Percentiles rank a stretch among this genome's conserved stretches.
phyloP scores from a whole-genome alignment of 1,140 invertebrate species.

The Eubasilissa regina region DNA sequence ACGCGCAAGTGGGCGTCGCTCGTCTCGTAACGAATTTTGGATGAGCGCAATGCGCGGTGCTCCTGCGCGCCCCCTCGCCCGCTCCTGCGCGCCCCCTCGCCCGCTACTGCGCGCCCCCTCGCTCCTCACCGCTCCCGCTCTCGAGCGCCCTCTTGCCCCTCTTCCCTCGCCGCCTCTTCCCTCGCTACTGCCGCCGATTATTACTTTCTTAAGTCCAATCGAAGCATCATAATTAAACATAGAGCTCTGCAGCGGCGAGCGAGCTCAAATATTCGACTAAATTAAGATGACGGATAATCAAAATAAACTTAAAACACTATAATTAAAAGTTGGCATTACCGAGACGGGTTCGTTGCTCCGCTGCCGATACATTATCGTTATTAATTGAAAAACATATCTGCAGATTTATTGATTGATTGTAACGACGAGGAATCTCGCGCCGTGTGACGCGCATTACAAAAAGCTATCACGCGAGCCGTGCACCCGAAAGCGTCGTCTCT shows the following conservation, averaged over 20 bases:
- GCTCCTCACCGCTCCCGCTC: constrained; percentile 23
- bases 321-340: constrained; percentile 48
- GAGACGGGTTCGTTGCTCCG: not conserved
- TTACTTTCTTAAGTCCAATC: constrained; percentile 41
- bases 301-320: constrained; percentile 50
- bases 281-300: constrained; percentile 48
- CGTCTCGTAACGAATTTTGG: constrained; percentile 61
- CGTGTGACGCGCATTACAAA: not conserved
- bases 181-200: constrained; percentile 34
- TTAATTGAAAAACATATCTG: constrained; percentile 48
- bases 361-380: constrained; percentile 30
- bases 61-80: not conserved
- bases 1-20: constrained; percentile 59
- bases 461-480: not conserved
- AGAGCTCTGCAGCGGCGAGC: constrained; percentile 24
- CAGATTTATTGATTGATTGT: constrained; percentile 50
- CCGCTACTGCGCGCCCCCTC: constrained; percentile 5
- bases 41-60: constrained; percentile 36
- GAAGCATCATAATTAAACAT: constrained; percentile 50
- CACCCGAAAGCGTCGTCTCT: not conserved
- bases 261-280: constrained; percentile 34
- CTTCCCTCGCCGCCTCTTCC: too few relatives aligned
- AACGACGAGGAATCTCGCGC: not conserved
- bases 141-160: not conserved
- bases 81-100: constrained; percentile 31